Conservation (phyloP, 2,888 invertebrate species). For the Acanthosoma haemorrhoidale region DNA sequence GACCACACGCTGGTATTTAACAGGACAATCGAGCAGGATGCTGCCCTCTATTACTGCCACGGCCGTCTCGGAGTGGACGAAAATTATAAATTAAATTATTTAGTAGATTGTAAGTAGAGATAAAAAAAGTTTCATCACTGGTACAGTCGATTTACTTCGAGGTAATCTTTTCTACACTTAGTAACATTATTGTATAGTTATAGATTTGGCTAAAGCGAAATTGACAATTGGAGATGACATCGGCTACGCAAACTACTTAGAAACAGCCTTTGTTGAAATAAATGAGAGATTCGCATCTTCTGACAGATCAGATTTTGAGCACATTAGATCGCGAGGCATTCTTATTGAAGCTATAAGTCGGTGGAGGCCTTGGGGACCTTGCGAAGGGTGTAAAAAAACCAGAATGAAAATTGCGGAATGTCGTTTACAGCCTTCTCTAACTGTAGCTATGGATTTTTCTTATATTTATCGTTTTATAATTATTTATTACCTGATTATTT, state of each 20-base stretch:
- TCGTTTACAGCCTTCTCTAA: conserved; percentile 46
- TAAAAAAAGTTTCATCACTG: no score
- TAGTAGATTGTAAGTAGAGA: conserved; percentile 14
- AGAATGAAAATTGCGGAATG: conserved; percentile 51
- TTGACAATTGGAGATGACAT: conserved; percentile 1
- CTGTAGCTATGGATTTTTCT: background rate
- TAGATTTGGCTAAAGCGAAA: background rate
- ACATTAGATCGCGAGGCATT: background rate
- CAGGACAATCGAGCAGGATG: conserved; percentile 47
- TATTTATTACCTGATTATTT: background rate
- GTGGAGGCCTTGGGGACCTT: conserved; percentile 54
- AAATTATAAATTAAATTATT: conserved; percentile 25
- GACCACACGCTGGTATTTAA: conserved; percentile 50
- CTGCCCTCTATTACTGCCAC: conserved; percentile 52
- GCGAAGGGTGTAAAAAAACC: conserved; percentile 50
- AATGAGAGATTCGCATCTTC: conserved; percentile 15
- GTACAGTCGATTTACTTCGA: no score
- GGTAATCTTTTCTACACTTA: background rate
- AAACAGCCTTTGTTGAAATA: background rate
- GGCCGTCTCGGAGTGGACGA: conserved; percentile 44
- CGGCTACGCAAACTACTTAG: conserved; percentile 1
- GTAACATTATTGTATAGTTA: background rate
- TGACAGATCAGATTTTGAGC: background rate
- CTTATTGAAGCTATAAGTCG: conserved; percentile 44
- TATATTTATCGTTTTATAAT: background rate